Conservation (phyloP, 2,113 vertebrate species). For the Galemys pyrenaicus region DNA sequence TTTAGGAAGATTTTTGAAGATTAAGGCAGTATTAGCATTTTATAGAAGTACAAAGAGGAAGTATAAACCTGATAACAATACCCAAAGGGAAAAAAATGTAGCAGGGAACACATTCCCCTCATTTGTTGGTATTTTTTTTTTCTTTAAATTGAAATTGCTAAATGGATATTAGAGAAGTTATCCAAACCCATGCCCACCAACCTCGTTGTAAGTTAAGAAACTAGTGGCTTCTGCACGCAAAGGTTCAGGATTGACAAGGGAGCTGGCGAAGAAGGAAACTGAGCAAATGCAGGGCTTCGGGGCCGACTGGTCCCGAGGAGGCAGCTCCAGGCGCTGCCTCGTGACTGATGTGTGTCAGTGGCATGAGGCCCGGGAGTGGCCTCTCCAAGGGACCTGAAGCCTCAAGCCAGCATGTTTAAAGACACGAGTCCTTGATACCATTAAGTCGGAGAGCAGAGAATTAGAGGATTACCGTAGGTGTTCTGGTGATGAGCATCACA, state of each 20-base stretch:
- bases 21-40: constrained; percentile 60
- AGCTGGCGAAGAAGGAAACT: not conserved
- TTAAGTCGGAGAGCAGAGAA: too few relatives aligned
- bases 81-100: constrained; percentile 76
- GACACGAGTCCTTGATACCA: not conserved
- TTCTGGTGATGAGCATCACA: not conserved
- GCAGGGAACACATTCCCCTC: constrained; percentile 71
- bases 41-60: constrained; percentile 46
- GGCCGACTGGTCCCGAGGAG: not conserved
- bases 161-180: constrained; percentile 4
- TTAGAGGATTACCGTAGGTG: not conserved
- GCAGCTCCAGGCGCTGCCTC: not conserved
- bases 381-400: not conserved
- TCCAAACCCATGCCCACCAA: not conserved
- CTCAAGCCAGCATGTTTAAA: not conserved
- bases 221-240: not conserved
- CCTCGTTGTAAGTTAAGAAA: not conserved
- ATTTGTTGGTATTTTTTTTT: constrained; percentile 56
- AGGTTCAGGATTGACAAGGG: not conserved
- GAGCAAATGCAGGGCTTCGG: not conserved
- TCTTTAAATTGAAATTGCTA: constrained; percentile 44
- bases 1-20: constrained; percentile 66
- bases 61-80: not conserved
- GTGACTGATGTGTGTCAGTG: not conserved
- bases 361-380: not conserved